A percentile compares a stretch with the other conserved stretches of the same genome.
phyloP scores from a whole-genome alignment of 2,888 invertebrate genomes.

The Leucoptera coffeella region DNA sequence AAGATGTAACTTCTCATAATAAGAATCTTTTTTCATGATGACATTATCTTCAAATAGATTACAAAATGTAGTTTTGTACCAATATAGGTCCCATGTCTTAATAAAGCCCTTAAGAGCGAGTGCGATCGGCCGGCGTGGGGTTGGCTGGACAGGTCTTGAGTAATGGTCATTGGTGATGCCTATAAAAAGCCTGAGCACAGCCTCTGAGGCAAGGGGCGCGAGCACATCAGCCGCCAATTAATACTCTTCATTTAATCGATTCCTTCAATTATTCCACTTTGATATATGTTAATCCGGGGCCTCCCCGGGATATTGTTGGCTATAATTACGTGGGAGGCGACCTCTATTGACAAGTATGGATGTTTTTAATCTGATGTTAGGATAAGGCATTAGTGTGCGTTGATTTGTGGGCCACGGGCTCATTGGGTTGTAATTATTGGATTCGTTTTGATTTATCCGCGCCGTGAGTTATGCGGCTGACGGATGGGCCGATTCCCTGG shows the following conservation, averaged over 20 bases:
- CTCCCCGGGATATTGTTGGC: conserved; percentile 47
- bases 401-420: conserved; percentile 45
- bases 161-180: too few relatives aligned
- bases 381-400: conserved; percentile 48
- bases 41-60: too few relatives aligned
- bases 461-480: conserved; percentile 25
- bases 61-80: too few relatives aligned
- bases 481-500: conserved; percentile 27
- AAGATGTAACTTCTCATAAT: too few relatives aligned
- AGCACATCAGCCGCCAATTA: conserved; percentile 49
- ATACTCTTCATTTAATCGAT: conserved; percentile 52
- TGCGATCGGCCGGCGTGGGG: too few relatives aligned
- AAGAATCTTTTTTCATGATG: too few relatives aligned
- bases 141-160: too few relatives aligned
- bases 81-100: too few relatives aligned
- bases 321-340: conserved; percentile 52
- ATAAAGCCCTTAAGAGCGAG: too few relatives aligned
- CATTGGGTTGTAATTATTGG: conserved; percentile 49
- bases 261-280: conserved; percentile 49
- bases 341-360: conserved; percentile 51
- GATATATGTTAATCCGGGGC: conserved; percentile 48
- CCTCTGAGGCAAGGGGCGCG: too few relatives aligned
- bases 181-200: too few relatives aligned
- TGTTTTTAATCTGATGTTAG: conserved; percentile 54
- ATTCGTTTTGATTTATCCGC: conserved; percentile 43